Conservation (phyloP, 1,140 invertebrate genomes). For the Andrena cerasifolii region DNA sequence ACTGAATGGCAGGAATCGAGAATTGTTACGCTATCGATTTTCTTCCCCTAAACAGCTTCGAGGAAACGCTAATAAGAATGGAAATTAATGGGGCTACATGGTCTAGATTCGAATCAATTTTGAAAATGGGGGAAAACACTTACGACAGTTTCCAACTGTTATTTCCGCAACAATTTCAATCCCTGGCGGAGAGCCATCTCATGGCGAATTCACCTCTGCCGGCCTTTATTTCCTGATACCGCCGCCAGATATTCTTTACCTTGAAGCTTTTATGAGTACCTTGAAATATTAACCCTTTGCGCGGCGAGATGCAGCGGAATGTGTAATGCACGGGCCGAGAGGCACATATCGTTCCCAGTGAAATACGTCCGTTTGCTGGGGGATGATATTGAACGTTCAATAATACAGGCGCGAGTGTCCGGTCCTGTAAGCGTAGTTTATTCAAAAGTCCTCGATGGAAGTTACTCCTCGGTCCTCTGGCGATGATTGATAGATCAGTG, state of each 20-base stretch:
- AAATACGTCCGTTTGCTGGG: constrained; percentile 18
- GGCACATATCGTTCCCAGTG: constrained; percentile 35
- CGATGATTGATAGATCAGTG: no score
- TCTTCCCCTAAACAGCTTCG: background rate
- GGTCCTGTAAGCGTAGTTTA: no score
- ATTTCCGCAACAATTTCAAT: no score
- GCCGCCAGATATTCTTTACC: constrained; percentile 5
- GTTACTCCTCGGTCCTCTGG: no score
- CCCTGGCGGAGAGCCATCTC: background rate
- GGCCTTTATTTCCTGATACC: constrained; percentile 43
- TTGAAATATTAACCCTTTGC: constrained; percentile 47
- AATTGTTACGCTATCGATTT: no score
- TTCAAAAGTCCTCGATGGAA: no score
- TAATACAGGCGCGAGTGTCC: constrained; percentile 26
- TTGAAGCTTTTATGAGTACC: constrained; percentile 27
- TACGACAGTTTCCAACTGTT: no score
- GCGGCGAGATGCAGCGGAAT: constrained; percentile 21
- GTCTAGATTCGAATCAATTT: no score
- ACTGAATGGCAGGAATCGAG: background rate
- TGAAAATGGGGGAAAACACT: no score
- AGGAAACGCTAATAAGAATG: no score
- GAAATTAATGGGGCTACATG: no score
- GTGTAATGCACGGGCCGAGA: constrained; percentile 20
- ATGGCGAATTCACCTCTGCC: background rate
- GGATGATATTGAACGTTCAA: constrained; percentile 34